phyloP scores from a whole-genome alignment of 2,113 vertebrate species.

The Oncorhynchus gorbuscha region DNA sequence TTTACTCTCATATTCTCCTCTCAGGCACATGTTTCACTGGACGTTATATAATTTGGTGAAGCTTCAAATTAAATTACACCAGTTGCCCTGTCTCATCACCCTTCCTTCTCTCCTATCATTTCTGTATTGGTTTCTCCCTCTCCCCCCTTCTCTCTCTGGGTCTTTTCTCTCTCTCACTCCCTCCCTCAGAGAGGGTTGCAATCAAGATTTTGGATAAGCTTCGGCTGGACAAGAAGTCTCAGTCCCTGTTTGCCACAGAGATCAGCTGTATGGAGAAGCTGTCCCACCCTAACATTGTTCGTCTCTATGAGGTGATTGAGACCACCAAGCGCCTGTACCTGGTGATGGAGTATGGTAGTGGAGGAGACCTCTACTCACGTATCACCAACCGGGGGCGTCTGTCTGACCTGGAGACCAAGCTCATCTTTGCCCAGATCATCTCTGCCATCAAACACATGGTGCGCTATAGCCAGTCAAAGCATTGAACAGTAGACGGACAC shows the following conservation, averaged over 20 bases:
- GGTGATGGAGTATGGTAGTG: conserved; percentile 77
- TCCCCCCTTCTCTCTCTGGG: not conserved
- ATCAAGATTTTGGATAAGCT: conserved; percentile 75
- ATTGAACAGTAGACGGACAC: conserved; percentile 41
- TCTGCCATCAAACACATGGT: conserved; percentile 81
- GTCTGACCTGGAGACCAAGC: conserved; percentile 68
- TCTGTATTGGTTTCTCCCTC: conserved; percentile 8
- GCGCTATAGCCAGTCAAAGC: not conserved
- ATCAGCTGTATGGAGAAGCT: conserved; percentile 78
- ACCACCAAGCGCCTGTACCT: conserved; percentile 69
- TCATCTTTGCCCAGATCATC: conserved; percentile 74
- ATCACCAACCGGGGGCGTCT: conserved; percentile 72
- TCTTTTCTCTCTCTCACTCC: conserved; percentile 2
- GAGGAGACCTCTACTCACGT: conserved; percentile 76
- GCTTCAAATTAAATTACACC: conserved; percentile 19
- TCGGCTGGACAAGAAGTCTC: conserved; percentile 58
- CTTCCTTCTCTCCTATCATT: not conserved
- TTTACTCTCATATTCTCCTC: not conserved
- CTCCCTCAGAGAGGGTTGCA: conserved; percentile 72
- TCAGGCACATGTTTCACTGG: conserved; percentile 22
- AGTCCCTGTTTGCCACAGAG: conserved; percentile 58
- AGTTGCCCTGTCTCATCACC: not conserved
- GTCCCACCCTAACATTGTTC: conserved; percentile 77
- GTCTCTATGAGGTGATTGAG: conserved; percentile 79
- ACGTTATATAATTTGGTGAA: conserved; percentile 27